Evolutionary conservation across 2,797 vertebrate species (phyloP).

Genomic region (Cygnus olor): DNA sequence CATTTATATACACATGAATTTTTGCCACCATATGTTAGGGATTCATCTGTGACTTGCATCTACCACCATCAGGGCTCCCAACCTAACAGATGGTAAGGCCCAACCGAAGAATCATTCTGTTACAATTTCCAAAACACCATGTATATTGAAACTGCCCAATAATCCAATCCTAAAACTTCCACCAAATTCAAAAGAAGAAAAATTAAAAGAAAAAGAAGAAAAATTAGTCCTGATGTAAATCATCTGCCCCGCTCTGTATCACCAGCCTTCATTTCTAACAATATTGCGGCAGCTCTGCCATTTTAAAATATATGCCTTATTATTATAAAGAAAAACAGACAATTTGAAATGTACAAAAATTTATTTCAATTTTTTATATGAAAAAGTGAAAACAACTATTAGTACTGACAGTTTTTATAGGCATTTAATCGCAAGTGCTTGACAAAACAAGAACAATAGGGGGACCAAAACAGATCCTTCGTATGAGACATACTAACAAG

Average conservation of each 20-base stretch:
- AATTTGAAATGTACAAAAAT: not conserved
- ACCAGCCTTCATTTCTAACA: not conserved
- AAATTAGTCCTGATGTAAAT: not conserved
- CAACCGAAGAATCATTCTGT: not conserved
- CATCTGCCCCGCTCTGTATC: not conserved
- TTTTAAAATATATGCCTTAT: not conserved
- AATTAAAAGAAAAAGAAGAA: not conserved
- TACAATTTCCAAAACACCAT: not conserved
- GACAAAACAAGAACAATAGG: not conserved
- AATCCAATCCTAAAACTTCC: not conserved
- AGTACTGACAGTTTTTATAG: not conserved
- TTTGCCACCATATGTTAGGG: not conserved
- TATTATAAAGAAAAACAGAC: not conserved
- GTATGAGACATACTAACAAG: not conserved
- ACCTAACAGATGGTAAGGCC: not conserved
- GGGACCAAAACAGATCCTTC: not conserved
- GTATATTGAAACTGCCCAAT: not conserved
- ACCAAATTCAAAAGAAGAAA: not conserved
- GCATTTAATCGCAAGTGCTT: not conserved
- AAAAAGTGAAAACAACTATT: not conserved
- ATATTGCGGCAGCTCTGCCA: not conserved
- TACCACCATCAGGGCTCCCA: not conserved
- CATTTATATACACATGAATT: not conserved
- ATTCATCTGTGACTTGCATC: not conserved
- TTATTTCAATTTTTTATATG: conserved; percentile 30